Percentiles rank a stretch among this genome's conserved stretches.
These are phyloP conservation scores for Nebria brevicollis DNA, from an alignment of 2,888 invertebrate genomes.

Conservation along the genomic window DNA sequence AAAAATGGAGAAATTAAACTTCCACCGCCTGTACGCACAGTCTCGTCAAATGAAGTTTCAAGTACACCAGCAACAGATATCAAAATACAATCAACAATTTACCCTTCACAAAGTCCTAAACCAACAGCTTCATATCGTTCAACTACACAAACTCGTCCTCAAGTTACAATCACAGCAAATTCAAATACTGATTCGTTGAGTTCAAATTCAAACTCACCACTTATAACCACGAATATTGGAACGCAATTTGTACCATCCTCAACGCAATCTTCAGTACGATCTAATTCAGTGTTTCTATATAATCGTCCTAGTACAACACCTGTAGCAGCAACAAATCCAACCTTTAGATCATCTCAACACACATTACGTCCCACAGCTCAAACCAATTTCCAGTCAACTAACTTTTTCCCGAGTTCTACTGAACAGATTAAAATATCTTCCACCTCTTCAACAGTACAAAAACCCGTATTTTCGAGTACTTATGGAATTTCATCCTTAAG, in stretches of 20 bases:
- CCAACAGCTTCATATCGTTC: constrained; percentile 55
- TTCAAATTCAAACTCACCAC: constrained; percentile 32
- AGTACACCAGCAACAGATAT: constrained; percentile 51
- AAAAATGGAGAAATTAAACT: constrained; percentile 84
- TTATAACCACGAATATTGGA: constrained; percentile 28
- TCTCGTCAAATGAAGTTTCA: constrained; percentile 56
- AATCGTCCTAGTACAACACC: constrained; percentile 39
- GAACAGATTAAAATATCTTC: constrained; percentile 57
- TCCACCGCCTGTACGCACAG: constrained; percentile 69
- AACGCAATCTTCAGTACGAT: constrained; percentile 41
- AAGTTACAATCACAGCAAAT: constrained; percentile 56
- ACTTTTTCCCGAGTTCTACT: constrained; percentile 48
- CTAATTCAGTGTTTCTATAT: constrained; percentile 41
- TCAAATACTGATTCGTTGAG: constrained; percentile 52
- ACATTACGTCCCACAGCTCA: constrained; percentile 27
- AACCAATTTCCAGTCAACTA: constrained; percentile 25
- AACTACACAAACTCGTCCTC: constrained; percentile 14
- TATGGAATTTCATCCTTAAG: constrained; percentile 47
- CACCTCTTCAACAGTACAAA: constrained; percentile 55
- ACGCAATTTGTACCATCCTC: constrained; percentile 30
- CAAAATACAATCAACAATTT: constrained; percentile 49
- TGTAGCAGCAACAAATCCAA: constrained; percentile 43
- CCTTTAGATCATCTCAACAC: constrained; percentile 22
- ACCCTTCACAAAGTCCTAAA: constrained; percentile 58
- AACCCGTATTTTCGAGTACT: constrained; percentile 53